These are phyloP conservation scores for Scaptomyza parva DNA, from an alignment of 2,888 invertebrate genomes.

Conservation along the genomic window DNA sequence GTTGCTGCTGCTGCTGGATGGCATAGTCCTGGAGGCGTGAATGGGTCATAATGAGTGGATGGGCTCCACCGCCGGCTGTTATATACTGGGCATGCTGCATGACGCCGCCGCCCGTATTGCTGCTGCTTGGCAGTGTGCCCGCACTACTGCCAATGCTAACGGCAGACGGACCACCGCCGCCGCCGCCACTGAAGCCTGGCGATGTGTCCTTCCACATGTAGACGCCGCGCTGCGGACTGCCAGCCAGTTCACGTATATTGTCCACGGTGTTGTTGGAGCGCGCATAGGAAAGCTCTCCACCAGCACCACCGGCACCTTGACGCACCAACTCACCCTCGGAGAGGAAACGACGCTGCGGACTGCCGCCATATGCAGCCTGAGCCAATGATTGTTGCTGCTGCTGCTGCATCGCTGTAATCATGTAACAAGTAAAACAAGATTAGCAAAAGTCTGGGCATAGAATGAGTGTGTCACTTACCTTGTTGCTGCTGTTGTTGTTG, in stretches of 20 bases:
- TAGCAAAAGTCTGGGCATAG: neutral
- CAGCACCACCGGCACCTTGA: slow-evolving; percentile 84
- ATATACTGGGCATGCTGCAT: slow-evolving; percentile 82
- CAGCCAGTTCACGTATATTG: slow-evolving; percentile 94
- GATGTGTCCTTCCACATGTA: slow-evolving; percentile 93
- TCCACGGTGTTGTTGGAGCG: slow-evolving; percentile 92
- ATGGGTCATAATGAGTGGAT: slow-evolving; percentile 82
- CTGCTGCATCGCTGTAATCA: slow-evolving; percentile 47
- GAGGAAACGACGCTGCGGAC: slow-evolving; percentile 91
- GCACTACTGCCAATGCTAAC: slow-evolving; percentile 82
- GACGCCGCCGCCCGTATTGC: slow-evolving; percentile 47
- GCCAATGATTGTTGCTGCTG: slow-evolving; percentile 71
- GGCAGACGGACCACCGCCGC: slow-evolving; percentile 57
- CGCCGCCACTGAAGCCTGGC: slow-evolving; percentile 86
- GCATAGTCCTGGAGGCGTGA: slow-evolving; percentile 82
- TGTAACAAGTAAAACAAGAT: neutral
- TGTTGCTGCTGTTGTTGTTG: slow-evolving; percentile 73
- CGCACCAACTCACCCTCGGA: slow-evolving; percentile 93
- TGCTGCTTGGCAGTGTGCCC: slow-evolving; percentile 82
- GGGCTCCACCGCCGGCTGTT: slow-evolving; percentile 73
- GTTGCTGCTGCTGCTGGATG: slow-evolving; percentile 72
- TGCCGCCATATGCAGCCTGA: slow-evolving; percentile 85
- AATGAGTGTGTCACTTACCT: neutral
- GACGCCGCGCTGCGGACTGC: slow-evolving; percentile 93
- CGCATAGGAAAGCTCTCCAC: slow-evolving; percentile 87